Evolutionary conservation across 2,888 invertebrate genomes (phyloP), one percentile per base, ranked within the genome.

Genomic region (Ptilodon capucinus): DNA sequence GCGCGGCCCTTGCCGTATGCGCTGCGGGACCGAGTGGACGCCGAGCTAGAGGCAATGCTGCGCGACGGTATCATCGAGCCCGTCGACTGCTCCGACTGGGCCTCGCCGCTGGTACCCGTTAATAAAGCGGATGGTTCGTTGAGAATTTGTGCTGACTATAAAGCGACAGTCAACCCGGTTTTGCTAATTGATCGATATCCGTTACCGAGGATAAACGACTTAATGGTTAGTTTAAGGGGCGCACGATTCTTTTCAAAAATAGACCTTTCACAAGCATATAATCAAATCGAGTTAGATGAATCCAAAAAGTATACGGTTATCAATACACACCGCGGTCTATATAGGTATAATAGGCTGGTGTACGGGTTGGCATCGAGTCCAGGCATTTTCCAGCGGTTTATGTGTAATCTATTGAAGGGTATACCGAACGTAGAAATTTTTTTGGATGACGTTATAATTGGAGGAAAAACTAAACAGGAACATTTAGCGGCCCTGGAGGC

Each of bases 71-170:
- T 68, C 49, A 61, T 68, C 42, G 58, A 59, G 48, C 65, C 66
- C 2, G 60, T 71, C 4, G 58, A 64, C 30, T 43, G 54, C 51
- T 61, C 67, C 17, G 65, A 67, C 46, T 67, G 63, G 64, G 64
- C 64, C 2, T 47, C 63, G 6, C 63, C 62, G 0, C 17, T 64
- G 38, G 60, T 61, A 4, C 51, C 55, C 9, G 64, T 63, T 4
- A 32, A 21, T 4, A 68, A 71, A 36, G 41, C 58, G 0, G 64
- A 65, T 19, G 69, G 67, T 7, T 14, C 42, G 5, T 21, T 64
- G 3, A 32, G 64, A 0, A 28, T 67, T 23, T 66, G 68, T 48
- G 68, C 61, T 2, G 67, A 65, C 16, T 71, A 57, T 35, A 66
- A 65, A 44, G 54, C 48, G 8, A 62, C 62, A 2, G 8, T 65